Percentiles rank a stretch among this genome's conserved stretches.
Conservation (phyloP, 2,797 vertebrate genomes). For the Poeciliopsis turneri region DNA sequence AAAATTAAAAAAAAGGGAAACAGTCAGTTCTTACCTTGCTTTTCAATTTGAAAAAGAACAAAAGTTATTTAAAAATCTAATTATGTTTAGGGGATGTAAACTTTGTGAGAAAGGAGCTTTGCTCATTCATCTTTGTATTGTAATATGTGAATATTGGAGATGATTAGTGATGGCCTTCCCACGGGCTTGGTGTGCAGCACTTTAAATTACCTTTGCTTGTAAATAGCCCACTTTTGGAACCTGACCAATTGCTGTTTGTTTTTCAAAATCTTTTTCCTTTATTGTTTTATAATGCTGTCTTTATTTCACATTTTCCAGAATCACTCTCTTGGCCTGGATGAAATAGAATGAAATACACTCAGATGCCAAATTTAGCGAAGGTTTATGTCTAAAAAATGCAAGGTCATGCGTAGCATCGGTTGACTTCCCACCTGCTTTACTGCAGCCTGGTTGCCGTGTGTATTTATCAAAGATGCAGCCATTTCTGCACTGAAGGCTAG, state of each 20-base stretch:
- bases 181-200: neutral
- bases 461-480: conserved; percentile 70
- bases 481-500: conserved; percentile 51
- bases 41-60: neutral
- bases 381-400: conserved; percentile 56
- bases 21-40: neutral
- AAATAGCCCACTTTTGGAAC: conserved; percentile 21
- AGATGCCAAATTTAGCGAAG: conserved; percentile 51
- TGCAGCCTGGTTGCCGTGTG: conserved; percentile 47
- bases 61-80: neutral
- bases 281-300: conserved; percentile 23
- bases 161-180: neutral
- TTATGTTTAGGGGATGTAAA: neutral
- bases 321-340: conserved; percentile 42
- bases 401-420: conserved; percentile 52
- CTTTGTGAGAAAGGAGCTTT: neutral
- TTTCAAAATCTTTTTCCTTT: conserved; percentile 18
- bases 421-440: conserved; percentile 62
- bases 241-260: conserved; percentile 16
- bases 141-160: neutral
- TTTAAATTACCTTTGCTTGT: neutral
- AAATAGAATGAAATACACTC: conserved; percentile 54
- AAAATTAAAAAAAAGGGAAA: neutral
- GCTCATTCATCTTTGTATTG: neutral
- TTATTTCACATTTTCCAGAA: conserved; percentile 3